phyloP scores from a whole-genome alignment of 2,888 invertebrate genomes.

The Strigamia maritima region DNA sequence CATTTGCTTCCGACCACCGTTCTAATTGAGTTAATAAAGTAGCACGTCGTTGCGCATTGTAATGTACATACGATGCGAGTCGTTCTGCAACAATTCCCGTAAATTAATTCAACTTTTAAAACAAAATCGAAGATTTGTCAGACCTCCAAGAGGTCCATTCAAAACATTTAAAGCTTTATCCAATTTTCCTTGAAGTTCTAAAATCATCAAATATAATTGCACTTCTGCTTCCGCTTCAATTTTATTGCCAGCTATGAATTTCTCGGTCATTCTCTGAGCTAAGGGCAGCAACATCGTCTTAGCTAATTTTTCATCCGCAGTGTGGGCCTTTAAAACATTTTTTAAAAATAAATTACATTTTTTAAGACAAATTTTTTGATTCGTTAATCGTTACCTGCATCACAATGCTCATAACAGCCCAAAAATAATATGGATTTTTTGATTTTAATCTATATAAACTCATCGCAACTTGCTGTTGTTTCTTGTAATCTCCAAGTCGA shows the following conservation, averaged over 20 bases:
- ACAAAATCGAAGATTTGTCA: conserved; percentile 51
- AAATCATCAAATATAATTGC: conserved; percentile 81
- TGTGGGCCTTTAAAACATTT: not conserved
- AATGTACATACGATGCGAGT: conserved; percentile 61
- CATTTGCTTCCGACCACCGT: conserved; percentile 71
- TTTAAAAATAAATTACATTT: not conserved
- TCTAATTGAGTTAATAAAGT: conserved; percentile 69
- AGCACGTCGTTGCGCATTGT: conserved; percentile 65
- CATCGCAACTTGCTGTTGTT: conserved; percentile 86
- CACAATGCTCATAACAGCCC: conserved; percentile 96
- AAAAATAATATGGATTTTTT: conserved; percentile 95
- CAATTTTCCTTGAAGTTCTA: conserved; percentile 70
- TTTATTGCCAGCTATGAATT: conserved; percentile 80
- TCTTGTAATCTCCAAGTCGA: conserved; percentile 79
- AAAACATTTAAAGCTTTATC: conserved; percentile 76
- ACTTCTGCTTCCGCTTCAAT: conserved; percentile 89
- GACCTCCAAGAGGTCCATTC: conserved; percentile 69
- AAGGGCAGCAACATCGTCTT: conserved; percentile 72
- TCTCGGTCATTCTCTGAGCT: conserved; percentile 91
- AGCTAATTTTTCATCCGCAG: conserved; percentile 50
- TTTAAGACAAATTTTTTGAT: not conserved
- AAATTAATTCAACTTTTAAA: not conserved
- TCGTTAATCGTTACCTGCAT: conserved; percentile 69
- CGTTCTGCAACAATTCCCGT: conserved; percentile 47
- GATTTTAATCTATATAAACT: conserved; percentile 83